Evolutionary conservation across 2,113 vertebrate genomes (phyloP).

Genomic region (Planiliza haematocheilus): DNA sequence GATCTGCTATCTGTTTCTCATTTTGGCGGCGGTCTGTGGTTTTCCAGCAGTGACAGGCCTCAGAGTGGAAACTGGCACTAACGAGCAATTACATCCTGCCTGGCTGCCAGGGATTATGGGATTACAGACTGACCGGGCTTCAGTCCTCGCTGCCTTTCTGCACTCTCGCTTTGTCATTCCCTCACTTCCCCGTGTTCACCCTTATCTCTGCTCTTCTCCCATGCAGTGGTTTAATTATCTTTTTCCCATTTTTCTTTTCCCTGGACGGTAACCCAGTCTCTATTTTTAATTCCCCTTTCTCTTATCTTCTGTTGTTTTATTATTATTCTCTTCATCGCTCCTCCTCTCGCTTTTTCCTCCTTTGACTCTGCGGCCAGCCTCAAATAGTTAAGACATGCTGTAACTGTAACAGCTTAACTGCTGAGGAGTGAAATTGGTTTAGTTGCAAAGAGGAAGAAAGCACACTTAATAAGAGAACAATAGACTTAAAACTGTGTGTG

Average conservation of each 20-base stretch:
- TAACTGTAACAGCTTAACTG: conserved; percentile 30
- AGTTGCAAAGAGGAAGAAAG: not conserved
- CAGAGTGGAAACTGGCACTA: conserved; percentile 81
- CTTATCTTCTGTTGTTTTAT: conserved; percentile 31
- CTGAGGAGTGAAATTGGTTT: conserved; percentile 55
- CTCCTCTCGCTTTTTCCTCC: conserved; percentile 10
- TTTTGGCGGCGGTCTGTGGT: conserved; percentile 71
- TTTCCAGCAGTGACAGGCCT: conserved; percentile 77
- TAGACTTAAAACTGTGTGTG: conserved; percentile 7
- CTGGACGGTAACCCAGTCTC: conserved; percentile 33
- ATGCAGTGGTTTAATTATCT: conserved; percentile 50
- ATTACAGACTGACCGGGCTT: conserved; percentile 75
- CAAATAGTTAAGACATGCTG: conserved; percentile 26
- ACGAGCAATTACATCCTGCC: conserved; percentile 82
- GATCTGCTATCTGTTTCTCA: conserved; percentile 81
- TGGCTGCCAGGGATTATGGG: conserved; percentile 83
- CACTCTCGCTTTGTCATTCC: conserved; percentile 54
- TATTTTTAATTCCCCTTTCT: conserved; percentile 41
- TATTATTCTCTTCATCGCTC: conserved; percentile 22
- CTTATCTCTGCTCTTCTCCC: conserved; percentile 52
- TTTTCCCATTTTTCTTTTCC: conserved; percentile 44
- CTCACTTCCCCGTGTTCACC: conserved; percentile 33
- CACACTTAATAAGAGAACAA: conserved; percentile 26
- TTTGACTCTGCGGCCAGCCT: conserved; percentile 25
- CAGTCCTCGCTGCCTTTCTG: conserved; percentile 49